These are phyloP conservation scores for Cryptophagus acutangulus DNA, from an alignment of 2,888 invertebrate genomes.

Conservation along the genomic window DNA sequence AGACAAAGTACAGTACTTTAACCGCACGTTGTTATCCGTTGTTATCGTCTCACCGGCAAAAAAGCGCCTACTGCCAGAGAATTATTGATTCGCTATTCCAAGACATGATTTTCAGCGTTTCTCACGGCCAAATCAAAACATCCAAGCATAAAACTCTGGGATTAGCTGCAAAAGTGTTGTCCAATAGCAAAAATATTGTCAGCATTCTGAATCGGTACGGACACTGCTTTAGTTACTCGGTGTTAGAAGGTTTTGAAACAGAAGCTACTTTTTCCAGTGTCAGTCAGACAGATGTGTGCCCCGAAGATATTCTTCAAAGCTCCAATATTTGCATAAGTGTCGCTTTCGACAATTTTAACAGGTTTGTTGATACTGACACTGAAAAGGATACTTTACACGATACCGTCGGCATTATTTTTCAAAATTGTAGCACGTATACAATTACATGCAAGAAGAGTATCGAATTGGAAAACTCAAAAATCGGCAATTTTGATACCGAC, in stretches of 20 bases:
- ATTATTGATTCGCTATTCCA: not conserved
- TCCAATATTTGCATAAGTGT: slow-evolving; percentile 17
- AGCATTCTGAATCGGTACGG: not conserved
- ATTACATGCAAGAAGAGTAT: too few relatives aligned
- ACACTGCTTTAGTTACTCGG: slow-evolving; percentile 14
- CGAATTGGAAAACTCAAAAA: too few relatives aligned
- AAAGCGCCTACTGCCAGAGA: not conserved
- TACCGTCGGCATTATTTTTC: too few relatives aligned
- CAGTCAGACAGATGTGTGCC: slow-evolving; percentile 14
- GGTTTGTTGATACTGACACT: slow-evolving; percentile 22
- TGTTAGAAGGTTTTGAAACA: slow-evolving; percentile 18
- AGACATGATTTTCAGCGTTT: not conserved
- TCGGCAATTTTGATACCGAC: too few relatives aligned
- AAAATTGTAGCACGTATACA: too few relatives aligned
- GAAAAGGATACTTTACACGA: slow-evolving; percentile 29
- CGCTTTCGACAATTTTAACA: slow-evolving; percentile 28
- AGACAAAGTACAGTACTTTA: not conserved
- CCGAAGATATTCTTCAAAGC: slow-evolving; percentile 15
- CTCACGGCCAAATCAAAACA: not conserved
- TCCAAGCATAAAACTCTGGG: slow-evolving; percentile 2
- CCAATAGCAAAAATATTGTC: not conserved
- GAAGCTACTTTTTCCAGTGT: slow-evolving; percentile 12
- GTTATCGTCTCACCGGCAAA: not conserved
- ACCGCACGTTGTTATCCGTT: not conserved
- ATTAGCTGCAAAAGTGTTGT: not conserved